These are phyloP conservation scores for Tokudaia muenninki DNA, from an alignment of 2,797 vertebrate genomes.

Conservation along the genomic window DNA sequence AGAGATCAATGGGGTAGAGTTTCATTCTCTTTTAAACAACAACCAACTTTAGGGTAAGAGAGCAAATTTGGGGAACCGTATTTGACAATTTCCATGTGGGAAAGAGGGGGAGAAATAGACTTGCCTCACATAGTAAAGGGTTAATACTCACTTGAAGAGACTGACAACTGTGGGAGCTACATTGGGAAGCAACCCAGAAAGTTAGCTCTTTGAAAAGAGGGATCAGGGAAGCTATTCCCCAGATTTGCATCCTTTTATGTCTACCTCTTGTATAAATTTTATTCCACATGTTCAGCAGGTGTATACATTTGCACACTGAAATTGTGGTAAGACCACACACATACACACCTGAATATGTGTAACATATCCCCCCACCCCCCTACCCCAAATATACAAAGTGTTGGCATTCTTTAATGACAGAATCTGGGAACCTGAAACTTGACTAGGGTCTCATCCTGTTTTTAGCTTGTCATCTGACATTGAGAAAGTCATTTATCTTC, in stretches of 20 bases:
- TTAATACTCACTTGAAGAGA: not conserved
- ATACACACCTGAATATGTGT: not conserved
- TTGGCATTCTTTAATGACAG: not conserved
- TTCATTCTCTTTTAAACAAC: conserved; percentile 39
- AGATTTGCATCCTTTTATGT: conserved; percentile 9
- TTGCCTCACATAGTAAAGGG: not conserved
- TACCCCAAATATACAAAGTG: not conserved
- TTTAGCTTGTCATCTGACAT: not conserved
- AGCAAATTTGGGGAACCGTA: not conserved
- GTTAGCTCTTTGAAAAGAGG: not conserved
- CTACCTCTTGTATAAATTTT: conserved; percentile 19
- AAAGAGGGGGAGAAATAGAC: not conserved
- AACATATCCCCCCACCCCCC: too few species aligned
- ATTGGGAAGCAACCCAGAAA: not conserved
- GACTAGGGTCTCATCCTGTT: not conserved
- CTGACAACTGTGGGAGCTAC: not conserved
- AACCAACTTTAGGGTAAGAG: not conserved
- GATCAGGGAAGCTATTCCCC: not conserved
- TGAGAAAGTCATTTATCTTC: conserved; percentile 18
- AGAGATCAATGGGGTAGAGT: not conserved
- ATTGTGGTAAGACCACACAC: not conserved
- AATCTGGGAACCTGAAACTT: not conserved
- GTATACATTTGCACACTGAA: not conserved
- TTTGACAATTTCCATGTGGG: conserved; percentile 18
- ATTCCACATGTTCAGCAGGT: not conserved